Conservation (phyloP, 2,113 vertebrate species). For the Tupaia chinensis region DNA sequence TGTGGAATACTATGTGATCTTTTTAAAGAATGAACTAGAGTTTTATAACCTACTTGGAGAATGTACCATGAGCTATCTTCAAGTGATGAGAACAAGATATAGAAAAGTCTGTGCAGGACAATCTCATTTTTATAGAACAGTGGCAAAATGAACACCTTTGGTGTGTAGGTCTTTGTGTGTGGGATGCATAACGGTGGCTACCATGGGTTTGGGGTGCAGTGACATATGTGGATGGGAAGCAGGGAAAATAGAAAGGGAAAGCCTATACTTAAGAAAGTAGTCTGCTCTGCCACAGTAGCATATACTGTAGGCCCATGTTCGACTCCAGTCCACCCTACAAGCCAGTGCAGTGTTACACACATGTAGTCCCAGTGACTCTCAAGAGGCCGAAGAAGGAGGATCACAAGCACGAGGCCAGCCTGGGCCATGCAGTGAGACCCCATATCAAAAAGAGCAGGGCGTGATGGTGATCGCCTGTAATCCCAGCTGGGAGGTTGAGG, state of each 20-base stretch:
- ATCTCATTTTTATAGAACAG: neutral
- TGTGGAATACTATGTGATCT: neutral
- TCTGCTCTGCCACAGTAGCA: neutral
- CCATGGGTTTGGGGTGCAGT: neutral
- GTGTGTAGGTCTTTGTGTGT: neutral
- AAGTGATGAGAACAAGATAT: neutral
- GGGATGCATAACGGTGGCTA: neutral
- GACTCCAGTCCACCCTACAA: no score
- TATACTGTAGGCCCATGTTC: no score
- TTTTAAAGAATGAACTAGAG: conserved; percentile 39
- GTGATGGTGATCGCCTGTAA: no score
- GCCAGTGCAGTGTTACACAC: no score
- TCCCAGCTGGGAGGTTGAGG: no score
- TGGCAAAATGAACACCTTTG: neutral
- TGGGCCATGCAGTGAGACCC: no score
- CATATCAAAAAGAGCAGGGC: no score
- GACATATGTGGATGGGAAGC: neutral
- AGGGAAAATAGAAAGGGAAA: neutral
- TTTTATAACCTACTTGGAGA: neutral
- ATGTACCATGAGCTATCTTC: neutral
- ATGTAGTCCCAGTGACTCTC: no score
- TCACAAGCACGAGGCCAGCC: no score
- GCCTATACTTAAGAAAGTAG: neutral
- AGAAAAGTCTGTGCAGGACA: neutral
- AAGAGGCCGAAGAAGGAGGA: no score